Conservation (phyloP, 1,140 invertebrate species). For the Drosophila cardini region DNA sequence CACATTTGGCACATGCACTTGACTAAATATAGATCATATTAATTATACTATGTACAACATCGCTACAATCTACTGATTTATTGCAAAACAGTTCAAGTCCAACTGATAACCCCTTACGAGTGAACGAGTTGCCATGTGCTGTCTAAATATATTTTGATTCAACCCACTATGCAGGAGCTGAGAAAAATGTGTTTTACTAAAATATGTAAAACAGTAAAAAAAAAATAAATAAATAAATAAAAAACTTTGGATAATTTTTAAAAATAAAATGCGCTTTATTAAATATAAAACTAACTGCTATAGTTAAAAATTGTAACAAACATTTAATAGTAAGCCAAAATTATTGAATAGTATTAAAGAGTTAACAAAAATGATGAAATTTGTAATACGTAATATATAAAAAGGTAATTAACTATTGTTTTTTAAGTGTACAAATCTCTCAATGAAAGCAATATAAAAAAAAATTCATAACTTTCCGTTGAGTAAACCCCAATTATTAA, state of each 20-base stretch:
- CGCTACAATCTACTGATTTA: not conserved
- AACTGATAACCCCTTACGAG: slow-evolving; percentile 34
- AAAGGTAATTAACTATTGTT: too few species aligned
- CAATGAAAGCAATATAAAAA: not conserved
- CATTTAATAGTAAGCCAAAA: too few species aligned
- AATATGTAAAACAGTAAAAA: not conserved
- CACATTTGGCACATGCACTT: slow-evolving; percentile 14
- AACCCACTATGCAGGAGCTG: not conserved
- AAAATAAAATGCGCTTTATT: too few species aligned
- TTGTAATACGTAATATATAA: not conserved
- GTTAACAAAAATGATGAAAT: not conserved
- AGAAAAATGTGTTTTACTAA: not conserved
- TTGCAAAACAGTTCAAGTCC: slow-evolving; percentile 45
- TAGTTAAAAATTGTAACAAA: too few species aligned
- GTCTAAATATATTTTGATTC: not conserved
- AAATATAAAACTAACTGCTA: too few species aligned
- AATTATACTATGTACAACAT: not conserved
- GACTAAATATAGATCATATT: slow-evolving; percentile 39
- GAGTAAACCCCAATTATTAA: slow-evolving; percentile 2
- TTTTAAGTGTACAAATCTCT: not conserved
- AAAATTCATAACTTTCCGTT: too few species aligned
- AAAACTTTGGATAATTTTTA: too few species aligned
- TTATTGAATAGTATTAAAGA: too few species aligned
- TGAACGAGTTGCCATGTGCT: slow-evolving; percentile 30
- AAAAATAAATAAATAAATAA: not conserved